These are phyloP conservation scores for Nemapogon koenigi DNA, from an alignment of 2,888 invertebrate species.

Conservation along the genomic window DNA sequence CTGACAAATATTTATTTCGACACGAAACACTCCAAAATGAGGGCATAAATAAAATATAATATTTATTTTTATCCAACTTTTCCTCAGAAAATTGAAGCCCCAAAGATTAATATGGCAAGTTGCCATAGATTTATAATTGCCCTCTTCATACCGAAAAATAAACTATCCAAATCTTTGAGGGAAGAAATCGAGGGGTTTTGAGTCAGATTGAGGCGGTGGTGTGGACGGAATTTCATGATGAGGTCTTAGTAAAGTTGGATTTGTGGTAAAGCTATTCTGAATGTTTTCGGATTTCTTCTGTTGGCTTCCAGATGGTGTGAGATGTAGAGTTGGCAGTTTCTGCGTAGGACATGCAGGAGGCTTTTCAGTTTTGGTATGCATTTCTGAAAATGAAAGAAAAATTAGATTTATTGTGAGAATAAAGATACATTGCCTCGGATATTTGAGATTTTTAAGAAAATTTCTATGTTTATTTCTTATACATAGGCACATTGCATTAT, in stretches of 20 bases:
- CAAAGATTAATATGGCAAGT: slow-evolving; percentile 42
- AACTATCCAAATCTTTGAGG: slow-evolving; percentile 47
- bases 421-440: too few relatives aligned
- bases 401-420: too few relatives aligned
- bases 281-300: slow-evolving; percentile 33
- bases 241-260: slow-evolving; percentile 44
- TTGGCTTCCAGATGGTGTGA: slow-evolving; percentile 38
- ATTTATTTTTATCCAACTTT: slow-evolving; percentile 46
- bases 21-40: too few relatives aligned
- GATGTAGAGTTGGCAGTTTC: slow-evolving; percentile 39
- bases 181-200: slow-evolving; percentile 39
- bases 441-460: too few relatives aligned
- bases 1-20: too few relatives aligned
- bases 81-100: slow-evolving; percentile 27
- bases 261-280: slow-evolving; percentile 27
- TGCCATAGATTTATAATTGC: slow-evolving; percentile 31
- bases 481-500: too few relatives aligned
- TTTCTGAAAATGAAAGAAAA: slow-evolving; percentile 33
- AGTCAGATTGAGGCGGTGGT: slow-evolving; percentile 42
- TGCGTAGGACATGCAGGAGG: slow-evolving; percentile 27
- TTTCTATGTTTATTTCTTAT: too few relatives aligned
- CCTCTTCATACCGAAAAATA: slow-evolving; percentile 21
- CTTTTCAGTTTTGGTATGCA: slow-evolving; percentile 51
- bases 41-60: too few relatives aligned
- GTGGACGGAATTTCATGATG: slow-evolving; percentile 52